These are phyloP conservation scores for Euwallacea similis DNA, from an alignment of 1,140 invertebrate genomes.

Conservation along the genomic window DNA sequence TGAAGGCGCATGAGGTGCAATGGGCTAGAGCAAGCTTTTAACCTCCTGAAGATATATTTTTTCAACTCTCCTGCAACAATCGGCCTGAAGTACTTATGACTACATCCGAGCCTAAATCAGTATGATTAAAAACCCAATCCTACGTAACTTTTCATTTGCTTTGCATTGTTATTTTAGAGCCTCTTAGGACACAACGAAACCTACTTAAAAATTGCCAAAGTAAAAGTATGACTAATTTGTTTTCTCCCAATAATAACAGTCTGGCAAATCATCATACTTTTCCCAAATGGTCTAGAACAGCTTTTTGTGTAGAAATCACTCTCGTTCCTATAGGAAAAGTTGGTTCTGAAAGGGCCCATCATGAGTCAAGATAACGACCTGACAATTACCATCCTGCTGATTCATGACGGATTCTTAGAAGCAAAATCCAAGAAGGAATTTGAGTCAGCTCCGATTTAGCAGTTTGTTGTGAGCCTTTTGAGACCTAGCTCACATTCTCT, in stretches of 20 bases:
- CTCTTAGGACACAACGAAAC: background rate
- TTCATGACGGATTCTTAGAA: constrained; percentile 9
- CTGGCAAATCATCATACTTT: background rate
- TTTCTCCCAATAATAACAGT: too few relatives aligned
- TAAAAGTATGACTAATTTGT: background rate
- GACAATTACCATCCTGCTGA: constrained; percentile 46
- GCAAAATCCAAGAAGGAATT: background rate
- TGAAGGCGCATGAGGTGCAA: background rate
- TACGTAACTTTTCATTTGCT: too few relatives aligned
- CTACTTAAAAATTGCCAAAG: background rate
- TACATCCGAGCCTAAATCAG: constrained; percentile 12
- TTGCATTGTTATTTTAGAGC: too few relatives aligned
- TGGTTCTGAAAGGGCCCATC: constrained; percentile 40
- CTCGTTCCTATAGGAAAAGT: constrained; percentile 18
- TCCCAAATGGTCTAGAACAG: background rate
- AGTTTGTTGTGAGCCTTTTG: constrained; percentile 4
- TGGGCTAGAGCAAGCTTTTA: background rate
- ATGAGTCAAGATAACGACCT: constrained; percentile 52
- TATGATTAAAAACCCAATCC: too few relatives aligned
- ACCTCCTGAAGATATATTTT: constrained; percentile 20
- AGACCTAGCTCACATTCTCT: too few relatives aligned
- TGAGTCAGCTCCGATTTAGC: constrained; percentile 6
- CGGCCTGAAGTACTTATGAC: constrained; percentile 10
- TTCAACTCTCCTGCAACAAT: constrained; percentile 24
- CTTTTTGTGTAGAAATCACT: too few relatives aligned